A percentile compares a stretch with the other conserved stretches of the same genome.
Evolutionary conservation across 2,888 invertebrate species (phyloP).

Genomic region (Blastobasis adustella): DNA sequence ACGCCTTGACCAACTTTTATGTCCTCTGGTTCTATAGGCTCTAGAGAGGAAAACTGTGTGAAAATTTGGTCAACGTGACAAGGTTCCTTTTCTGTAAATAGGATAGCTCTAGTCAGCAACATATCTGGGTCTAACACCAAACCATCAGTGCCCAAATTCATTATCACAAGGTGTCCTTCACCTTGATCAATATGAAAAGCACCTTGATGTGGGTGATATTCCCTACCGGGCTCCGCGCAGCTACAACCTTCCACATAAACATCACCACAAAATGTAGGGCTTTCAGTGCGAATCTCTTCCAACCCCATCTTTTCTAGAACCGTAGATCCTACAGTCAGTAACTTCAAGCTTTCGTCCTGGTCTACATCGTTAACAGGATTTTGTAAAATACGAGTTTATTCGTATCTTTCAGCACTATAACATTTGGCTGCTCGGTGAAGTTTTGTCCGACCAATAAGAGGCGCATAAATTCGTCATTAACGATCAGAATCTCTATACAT

Average conservation of each 20-base stretch:
- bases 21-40: slow-evolving; percentile 5
- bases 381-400: slow-evolving; percentile 11
- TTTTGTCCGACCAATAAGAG: slow-evolving; percentile 10
- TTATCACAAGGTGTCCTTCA: slow-evolving; percentile 6
- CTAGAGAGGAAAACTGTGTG: neutral
- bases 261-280: slow-evolving; percentile 9
- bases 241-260: slow-evolving; percentile 11
- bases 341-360: neutral
- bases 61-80: slow-evolving; percentile 7
- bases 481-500: slow-evolving; percentile 4
- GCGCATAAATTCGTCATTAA: slow-evolving; percentile 4
- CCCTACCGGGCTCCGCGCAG: slow-evolving; percentile 7
- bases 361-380: slow-evolving; percentile 3
- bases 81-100: slow-evolving; percentile 2
- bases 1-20: slow-evolving; percentile 7
- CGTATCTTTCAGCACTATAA: slow-evolving; percentile 9
- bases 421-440: slow-evolving; percentile 9
- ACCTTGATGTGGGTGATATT: slow-evolving; percentile 9
- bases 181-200: slow-evolving; percentile 7
- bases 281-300: neutral
- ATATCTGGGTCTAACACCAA: slow-evolving; percentile 4
- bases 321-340: neutral
- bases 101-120: slow-evolving; percentile 6
- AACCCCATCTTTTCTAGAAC: neutral
- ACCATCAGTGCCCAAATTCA: neutral